Evolutionary conservation across 2,113 vertebrate genomes (phyloP).

Genomic region (Pterophyllum scalare): DNA sequence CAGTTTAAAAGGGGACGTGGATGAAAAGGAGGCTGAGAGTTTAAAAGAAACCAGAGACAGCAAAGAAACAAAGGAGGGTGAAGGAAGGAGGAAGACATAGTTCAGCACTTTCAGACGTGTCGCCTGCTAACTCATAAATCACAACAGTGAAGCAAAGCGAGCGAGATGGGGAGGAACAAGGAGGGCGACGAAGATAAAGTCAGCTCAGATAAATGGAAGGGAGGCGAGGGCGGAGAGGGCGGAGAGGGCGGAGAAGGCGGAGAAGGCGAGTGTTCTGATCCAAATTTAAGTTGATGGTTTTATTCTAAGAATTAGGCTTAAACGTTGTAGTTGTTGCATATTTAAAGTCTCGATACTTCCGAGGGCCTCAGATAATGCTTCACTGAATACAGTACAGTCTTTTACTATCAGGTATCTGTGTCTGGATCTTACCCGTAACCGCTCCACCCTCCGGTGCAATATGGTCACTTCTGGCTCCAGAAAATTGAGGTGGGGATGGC

Average conservation of each 20-base stretch:
- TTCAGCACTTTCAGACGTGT: slow-evolving; percentile 39
- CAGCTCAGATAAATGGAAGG: slow-evolving; percentile 21
- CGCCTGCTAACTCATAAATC: slow-evolving; percentile 34
- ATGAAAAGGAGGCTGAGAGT: not conserved
- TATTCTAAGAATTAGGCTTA: not conserved
- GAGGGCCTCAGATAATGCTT: not conserved
- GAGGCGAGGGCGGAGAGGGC: slow-evolving; percentile 2
- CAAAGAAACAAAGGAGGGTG: not conserved
- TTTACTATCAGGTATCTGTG: not conserved
- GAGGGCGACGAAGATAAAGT: slow-evolving; percentile 3
- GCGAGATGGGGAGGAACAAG: not conserved
- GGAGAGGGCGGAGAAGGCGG: too few relatives aligned
- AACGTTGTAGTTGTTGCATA: not conserved
- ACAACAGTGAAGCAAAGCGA: slow-evolving; percentile 12
- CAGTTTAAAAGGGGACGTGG: not conserved
- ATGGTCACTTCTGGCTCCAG: not conserved
- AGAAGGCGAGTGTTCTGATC: too few relatives aligned
- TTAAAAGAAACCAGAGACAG: not conserved
- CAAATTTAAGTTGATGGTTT: too few relatives aligned
- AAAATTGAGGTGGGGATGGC: rapidly evolving
- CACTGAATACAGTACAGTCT: not conserved
- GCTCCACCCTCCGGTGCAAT: not conserved
- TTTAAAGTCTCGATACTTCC: not conserved
- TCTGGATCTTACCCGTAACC: not conserved
- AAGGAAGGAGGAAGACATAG: slow-evolving; percentile 44